Base-by-base conservation (phyloP, 2,888 invertebrate species). In the Galerucella calmariensis region DNA sequence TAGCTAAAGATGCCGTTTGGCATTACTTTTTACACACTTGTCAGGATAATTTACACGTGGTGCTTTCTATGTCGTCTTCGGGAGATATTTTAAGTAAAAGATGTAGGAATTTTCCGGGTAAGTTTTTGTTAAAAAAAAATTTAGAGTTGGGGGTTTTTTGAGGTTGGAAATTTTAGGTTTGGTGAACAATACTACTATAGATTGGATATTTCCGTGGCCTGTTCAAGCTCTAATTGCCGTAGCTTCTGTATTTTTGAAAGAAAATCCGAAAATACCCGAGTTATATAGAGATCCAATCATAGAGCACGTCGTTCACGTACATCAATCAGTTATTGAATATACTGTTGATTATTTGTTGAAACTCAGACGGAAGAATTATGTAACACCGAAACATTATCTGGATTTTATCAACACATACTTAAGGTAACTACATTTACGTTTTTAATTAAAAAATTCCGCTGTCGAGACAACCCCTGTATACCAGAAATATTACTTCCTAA, bases 191-290 rank as follows among this genome's bases (percentile, higher is more conserved):
- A 95, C 96, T 0, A 95, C 94, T 56, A 96, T 97, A 78, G 96
- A 97, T 86, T 97, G 97, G 97, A 92, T 97, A 85, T 96, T 95
- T 87, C 94, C 97, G 0, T 97, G 97, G 97, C 97, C 97, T 0
- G 91, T 93, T 79, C 95, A 97, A 85, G 97, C 97, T 0, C 86
- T 97, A 66, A 89, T 93, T 71, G 95, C 97, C 0, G 97, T 97
- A 0, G 97, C 97, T 0, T 93, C 94, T 73, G 93, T 95, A 1
- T 95, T 93, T 83, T 89, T 97, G 0, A 91, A 93, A 81, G 94
- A 97, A 80, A 92, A 84, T 71, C 82, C 83, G 0, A 82, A 82
- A 73, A 83, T 88, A 73, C 86, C 87, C 4, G 84, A 84, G 77
- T 69, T 79, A 5, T 84, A 82, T 53, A 91, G 94, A 20, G 89